These are phyloP conservation scores for Charanyca ferruginea DNA, from an alignment of 2,888 invertebrate species.

Conservation along the genomic window DNA sequence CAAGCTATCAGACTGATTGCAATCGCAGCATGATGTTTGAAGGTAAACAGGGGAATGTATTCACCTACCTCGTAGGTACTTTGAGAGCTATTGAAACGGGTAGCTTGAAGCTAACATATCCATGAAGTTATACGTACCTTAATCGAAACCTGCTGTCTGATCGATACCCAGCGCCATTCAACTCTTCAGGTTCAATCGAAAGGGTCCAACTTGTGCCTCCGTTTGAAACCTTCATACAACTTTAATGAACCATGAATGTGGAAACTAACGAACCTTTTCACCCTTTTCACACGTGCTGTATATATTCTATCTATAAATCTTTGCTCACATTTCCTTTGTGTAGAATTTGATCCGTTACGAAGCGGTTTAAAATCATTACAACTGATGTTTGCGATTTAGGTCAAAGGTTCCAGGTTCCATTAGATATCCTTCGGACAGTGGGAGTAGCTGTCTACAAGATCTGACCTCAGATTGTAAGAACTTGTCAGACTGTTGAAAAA, in stretches of 20 bases:
- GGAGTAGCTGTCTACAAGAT: background rate
- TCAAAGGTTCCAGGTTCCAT: background rate
- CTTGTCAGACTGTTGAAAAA: background rate
- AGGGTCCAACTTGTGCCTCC: constrained; percentile 40
- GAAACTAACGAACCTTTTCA: constrained; percentile 54
- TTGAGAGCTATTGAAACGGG: constrained; percentile 15
- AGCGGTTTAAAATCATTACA: background rate
- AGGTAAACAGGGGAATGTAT: constrained; percentile 24
- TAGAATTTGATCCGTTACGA: background rate
- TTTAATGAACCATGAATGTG: constrained; percentile 61
- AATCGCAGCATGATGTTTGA: constrained; percentile 4
- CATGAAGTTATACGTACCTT: background rate
- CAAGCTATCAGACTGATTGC: constrained; percentile 2
- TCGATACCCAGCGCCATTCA: constrained; percentile 50
- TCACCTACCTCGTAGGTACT: background rate
- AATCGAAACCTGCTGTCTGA: constrained; percentile 11
- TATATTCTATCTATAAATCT: constrained; percentile 26
- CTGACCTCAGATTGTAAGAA: background rate
- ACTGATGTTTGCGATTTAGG: background rate
- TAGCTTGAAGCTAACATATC: constrained; percentile 4
- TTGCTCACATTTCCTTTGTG: constrained; percentile 13
- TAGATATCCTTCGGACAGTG: background rate
- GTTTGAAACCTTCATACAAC: constrained; percentile 49
- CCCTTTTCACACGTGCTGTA: constrained; percentile 33
- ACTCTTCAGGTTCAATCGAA: constrained; percentile 35